phyloP scores from a whole-genome alignment of 2,888 invertebrate genomes.

The Pemphredon lugubris region DNA sequence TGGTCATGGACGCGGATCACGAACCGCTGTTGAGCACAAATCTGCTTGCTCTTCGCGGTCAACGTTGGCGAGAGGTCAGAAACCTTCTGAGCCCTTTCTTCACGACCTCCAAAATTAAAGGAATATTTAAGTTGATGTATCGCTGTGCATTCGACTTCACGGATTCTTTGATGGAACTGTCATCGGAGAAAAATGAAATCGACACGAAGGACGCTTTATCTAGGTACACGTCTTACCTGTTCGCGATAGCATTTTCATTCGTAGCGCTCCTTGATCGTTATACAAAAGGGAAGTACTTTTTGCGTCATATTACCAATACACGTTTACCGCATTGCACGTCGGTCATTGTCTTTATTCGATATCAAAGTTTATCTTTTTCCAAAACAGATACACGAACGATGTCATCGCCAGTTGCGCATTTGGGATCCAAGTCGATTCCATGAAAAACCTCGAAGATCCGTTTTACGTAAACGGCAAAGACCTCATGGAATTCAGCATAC shows the following conservation, averaged over 20 bases:
- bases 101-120: slow-evolving; percentile 83
- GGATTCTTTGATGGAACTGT: slow-evolving; percentile 48
- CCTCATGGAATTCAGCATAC: slow-evolving; percentile 47
- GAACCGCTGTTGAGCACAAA: slow-evolving; percentile 63
- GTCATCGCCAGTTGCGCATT: slow-evolving; percentile 73
- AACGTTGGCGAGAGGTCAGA: slow-evolving; percentile 82
- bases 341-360: too few relatives aligned
- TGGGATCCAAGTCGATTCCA: slow-evolving; percentile 69
- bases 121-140: slow-evolving; percentile 81
- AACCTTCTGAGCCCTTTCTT: slow-evolving; percentile 82
- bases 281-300: neutral
- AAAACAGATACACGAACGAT: slow-evolving; percentile 67
- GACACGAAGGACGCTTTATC: slow-evolving; percentile 69
- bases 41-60: slow-evolving; percentile 70
- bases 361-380: too few relatives aligned
- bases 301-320: neutral
- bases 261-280: neutral
- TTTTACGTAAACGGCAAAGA: slow-evolving; percentile 67
- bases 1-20: slow-evolving; percentile 10
- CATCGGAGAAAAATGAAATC: slow-evolving; percentile 38
- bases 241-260: too few relatives aligned
- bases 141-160: slow-evolving; percentile 70
- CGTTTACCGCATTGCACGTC: too few relatives aligned
- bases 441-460: slow-evolving; percentile 69
- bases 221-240: slow-evolving; percentile 26